Evolutionary conservation across 1,140 invertebrate genomes (phyloP).

Genomic region (Phymastichus coffea): DNA sequence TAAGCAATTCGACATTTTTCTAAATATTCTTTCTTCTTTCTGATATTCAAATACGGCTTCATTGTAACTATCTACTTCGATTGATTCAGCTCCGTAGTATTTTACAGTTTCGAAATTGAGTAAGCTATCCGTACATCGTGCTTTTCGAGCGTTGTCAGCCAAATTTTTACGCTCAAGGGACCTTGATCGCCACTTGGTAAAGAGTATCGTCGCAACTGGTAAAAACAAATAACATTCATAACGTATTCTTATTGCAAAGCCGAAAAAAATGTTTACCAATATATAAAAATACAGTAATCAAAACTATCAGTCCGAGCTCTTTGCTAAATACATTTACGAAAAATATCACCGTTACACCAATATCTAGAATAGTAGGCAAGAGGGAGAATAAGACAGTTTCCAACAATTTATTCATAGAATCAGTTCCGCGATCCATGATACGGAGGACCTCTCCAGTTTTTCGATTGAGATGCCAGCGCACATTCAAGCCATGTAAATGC

Average conservation of each 20-base stretch:
- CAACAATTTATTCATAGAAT: conserved; percentile 89
- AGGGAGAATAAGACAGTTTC: conserved; percentile 88
- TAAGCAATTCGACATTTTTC: conserved; percentile 82
- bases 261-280: conserved; percentile 70
- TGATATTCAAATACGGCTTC: conserved; percentile 82
- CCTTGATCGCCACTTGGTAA: conserved; percentile 96
- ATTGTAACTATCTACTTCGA: conserved; percentile 83
- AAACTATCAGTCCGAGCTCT: conserved; percentile 93
- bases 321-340: conserved; percentile 86
- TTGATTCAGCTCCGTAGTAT: conserved; percentile 91
- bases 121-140: conserved; percentile 91
- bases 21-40: conserved; percentile 84
- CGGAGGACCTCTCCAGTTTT: conserved; percentile 95
- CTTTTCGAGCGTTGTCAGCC: conserved; percentile 86
- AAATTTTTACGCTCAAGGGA: conserved; percentile 90
- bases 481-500: conserved; percentile 83
- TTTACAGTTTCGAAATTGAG: conserved; percentile 98
- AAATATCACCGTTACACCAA: conserved; percentile 88
- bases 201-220: conserved; percentile 78
- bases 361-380: conserved; percentile 88
- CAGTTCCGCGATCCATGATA: conserved; percentile 93
- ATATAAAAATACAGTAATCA: conserved; percentile 88
- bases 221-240: conserved; percentile 34
- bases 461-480: conserved; percentile 86
- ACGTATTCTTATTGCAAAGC: not conserved